Evolutionary conservation across 2,797 vertebrate species (phyloP).

Genomic region (Diplodus puntazzo): DNA sequence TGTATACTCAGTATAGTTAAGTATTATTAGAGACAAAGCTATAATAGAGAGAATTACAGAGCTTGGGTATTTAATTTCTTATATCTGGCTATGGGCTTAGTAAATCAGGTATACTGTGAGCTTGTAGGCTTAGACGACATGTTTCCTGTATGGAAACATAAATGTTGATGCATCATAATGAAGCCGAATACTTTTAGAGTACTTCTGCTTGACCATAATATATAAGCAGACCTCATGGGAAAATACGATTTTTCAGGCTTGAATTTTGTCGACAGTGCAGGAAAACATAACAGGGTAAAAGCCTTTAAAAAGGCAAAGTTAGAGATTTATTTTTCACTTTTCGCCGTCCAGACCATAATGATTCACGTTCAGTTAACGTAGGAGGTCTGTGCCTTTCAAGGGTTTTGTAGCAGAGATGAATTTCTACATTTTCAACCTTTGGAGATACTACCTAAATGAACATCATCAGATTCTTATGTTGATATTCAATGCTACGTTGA

Average conservation of each 20-base stretch:
- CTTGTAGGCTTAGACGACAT: slow-evolving; percentile 42
- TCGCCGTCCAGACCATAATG: slow-evolving; percentile 7
- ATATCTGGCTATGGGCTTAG: slow-evolving; percentile 43
- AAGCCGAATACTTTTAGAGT: slow-evolving; percentile 40
- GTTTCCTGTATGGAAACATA: slow-evolving; percentile 37
- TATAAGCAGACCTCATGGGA: slow-evolving; percentile 22
- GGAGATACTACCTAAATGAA: slow-evolving; percentile 52
- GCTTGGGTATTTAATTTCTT: slow-evolving; percentile 63
- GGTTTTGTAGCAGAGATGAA: slow-evolving; percentile 55
- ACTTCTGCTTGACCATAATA: slow-evolving; percentile 29
- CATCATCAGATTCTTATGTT: slow-evolving; percentile 46
- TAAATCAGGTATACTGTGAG: slow-evolving; percentile 56
- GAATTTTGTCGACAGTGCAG: slow-evolving; percentile 31
- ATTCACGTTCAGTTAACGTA: slow-evolving; percentile 37
- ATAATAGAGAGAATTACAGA: slow-evolving; percentile 52
- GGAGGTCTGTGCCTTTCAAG: slow-evolving; percentile 59
- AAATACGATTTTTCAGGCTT: slow-evolving; percentile 39
- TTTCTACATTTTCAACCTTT: slow-evolving; percentile 52
- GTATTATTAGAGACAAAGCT: slow-evolving; percentile 54
- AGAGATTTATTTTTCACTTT: slow-evolving; percentile 11
- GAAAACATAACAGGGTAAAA: slow-evolving; percentile 61
- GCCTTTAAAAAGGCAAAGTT: slow-evolving; percentile 13
- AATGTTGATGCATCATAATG: slow-evolving; percentile 28
- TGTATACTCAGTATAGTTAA: slow-evolving; percentile 51
- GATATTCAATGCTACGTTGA: slow-evolving; percentile 44